Evolutionary conservation across 2,113 vertebrate genomes (phyloP), one percentile per base, ranked within the genome.

Genomic region (Brachyhypopomus gauderio): DNA sequence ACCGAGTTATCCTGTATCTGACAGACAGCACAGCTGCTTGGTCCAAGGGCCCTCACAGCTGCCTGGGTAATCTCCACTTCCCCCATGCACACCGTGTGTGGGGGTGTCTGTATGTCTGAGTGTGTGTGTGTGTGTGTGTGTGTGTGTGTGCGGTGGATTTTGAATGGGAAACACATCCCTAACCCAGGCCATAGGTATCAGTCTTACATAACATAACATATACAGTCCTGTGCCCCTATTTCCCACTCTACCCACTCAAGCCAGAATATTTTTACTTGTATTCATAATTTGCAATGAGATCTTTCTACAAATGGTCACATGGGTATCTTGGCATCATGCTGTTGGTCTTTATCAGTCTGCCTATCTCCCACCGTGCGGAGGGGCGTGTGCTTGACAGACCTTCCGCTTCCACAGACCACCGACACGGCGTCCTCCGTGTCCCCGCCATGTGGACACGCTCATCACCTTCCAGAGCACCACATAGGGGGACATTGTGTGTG

Each of bases 311-410:
- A 71, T 5, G 23, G 67, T 69, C 34, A 36, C 20, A 22, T 48
- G 4, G 1, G 56, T 66, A 66, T 59, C 60, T 12, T n/a, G 5
- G 59, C 45, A 75, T 67, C 30, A 48, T 48, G 5, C 41, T 58
- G 27, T 72, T 59, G 62, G 66, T 70, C 22, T 22, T 70, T 75
- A 75, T 81, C 79, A 67, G 72, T 36, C 45, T 20, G 14, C 78
- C 38, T 45, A 75, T 81, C 62, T 81, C 41, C 64, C 72, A 41
- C 79, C n/a, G 27, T 62, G 56, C 56, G 60, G 41, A 64, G 38
- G 3, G 16, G 38, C 22, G 3, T 56, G 71, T 55, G 48, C 56
- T 63, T 72, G 62, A 72, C 63, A 56, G 22, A 1, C 7, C 6
- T 17, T 27, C 11, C 36, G 45, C 23, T 11, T 25, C 52, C 22